Base-by-base conservation (phyloP, 2,797 vertebrate species). In the Sphenodon punctatus region DNA sequence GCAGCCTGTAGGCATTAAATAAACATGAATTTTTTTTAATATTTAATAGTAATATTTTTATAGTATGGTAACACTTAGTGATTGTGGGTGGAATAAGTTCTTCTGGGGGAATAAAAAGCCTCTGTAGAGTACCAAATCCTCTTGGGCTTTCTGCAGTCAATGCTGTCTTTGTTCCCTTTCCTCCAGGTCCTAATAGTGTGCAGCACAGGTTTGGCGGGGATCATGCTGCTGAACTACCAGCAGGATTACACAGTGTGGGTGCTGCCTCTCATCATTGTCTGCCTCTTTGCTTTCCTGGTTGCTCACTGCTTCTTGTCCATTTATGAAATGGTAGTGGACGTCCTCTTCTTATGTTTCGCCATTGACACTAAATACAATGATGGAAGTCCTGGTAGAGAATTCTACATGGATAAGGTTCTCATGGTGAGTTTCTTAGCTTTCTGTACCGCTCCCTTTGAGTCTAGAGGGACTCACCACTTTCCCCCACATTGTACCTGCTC, bases 261-360 rank as follows among this genome's bases (percentile, higher is more conserved):
- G 86, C 96, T 98, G 88, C 98, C 98, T 1, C 98, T 99, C 76
- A 86, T 97, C 94, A 98, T 99, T 82, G 97, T 99, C 93, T 98
- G 98, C 96, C 97, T 99, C 81, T 99, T 99, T 92, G 97, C 98
- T 88, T 99, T 99, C 95, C 95, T 99, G 93, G 98, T 98, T 88
- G 98, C 98, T 69, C 98, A 99, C 94, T 99, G 98, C 95, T 99
- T 99, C 97, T 97, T 99, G 94, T 99, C 98, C 89, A 96, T 99
- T 95, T 99, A 98, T 45, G 98, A 99, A 97, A 98, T 99, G 79
- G 98, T 99, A 78, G 98, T 99, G 95, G 98, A 99, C 87, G 98
- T 99, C 70, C 97, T 99, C 48, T 99, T 99, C 95, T 97, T 99
- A 82, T 99, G 98, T 95, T 99, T 99, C 85, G 98, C 98, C 93